Base-by-base conservation (phyloP, 2,888 invertebrate species). In the Cactoblastis cactorum region DNA sequence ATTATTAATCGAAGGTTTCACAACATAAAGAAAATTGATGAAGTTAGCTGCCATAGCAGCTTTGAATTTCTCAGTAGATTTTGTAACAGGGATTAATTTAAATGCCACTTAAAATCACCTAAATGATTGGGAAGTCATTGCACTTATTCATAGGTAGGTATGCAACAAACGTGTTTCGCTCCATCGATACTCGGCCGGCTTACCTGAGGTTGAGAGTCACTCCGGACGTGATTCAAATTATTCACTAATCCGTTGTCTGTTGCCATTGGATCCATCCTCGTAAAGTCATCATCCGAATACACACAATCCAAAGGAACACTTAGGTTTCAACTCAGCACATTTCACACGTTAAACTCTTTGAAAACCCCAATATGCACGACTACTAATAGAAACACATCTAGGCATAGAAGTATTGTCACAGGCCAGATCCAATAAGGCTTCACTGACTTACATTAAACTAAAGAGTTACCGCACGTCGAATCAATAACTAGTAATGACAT, bases 141-240 rank as follows among this genome's bases (percentile, higher is more conserved):
- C 81, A 83, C 83, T 79, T 78, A 77, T 76, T 78, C 79, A 80
- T 83, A 85, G 80, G 76, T 72, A 77, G 76, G 74, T 70, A 78
- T 82, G 82, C 80, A 81, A 74, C 77, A 83, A 87, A 87, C 86
- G 80, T 82, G 87, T 84, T 85, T 80, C 68, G 77, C 75, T 69
- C 69, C 79, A 77, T 76, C 76, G 77, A 79, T 82, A 80, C 73
- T 72, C 65, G 63, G 62, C 57, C 65, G 67, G 73, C 88, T 85
- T 83, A 89, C 89, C 89, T 89, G 89, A 71, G 88, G 86, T 55
- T 43, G 43, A 38, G 49, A 49, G 33, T 90, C 89, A 71, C 72
- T 87, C 73, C 88, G 86, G 79, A 79, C 84, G 68, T 89, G 89
- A 75, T 86, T 86, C 77, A 88, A 75, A 83, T 89, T 90, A 73